These are phyloP conservation scores for Microvelia longipes DNA, from an alignment of 1,140 invertebrate species.

Conservation along the genomic window DNA sequence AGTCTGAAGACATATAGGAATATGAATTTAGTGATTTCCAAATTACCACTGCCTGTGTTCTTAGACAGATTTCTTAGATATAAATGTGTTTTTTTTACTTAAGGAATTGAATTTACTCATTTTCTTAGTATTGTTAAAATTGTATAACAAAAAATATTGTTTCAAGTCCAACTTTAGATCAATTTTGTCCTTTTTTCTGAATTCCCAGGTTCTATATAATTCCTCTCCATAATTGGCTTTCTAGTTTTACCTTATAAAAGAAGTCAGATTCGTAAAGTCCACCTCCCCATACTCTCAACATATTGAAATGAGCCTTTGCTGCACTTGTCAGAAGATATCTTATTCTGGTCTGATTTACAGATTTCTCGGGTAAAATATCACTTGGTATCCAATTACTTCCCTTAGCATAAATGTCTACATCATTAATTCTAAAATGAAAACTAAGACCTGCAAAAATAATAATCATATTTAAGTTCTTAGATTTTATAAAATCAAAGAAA, in stretches of 20 bases:
- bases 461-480: background rate
- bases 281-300: conserved; percentile 93
- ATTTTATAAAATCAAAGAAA: background rate
- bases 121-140: no score
- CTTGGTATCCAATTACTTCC: conserved; percentile 92
- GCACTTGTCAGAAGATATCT: conserved; percentile 50
- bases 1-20: no score
- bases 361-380: conserved; percentile 66
- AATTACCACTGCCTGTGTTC: no score
- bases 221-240: no score
- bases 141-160: no score
- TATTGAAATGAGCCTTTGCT: conserved; percentile 74
- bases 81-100: no score
- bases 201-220: no score
- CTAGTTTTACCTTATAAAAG: conserved; percentile 74
- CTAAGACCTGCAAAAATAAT: conserved; percentile 42
- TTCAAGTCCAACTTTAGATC: no score
- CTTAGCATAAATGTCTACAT: conserved; percentile 80
- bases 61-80: no score
- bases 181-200: no score
- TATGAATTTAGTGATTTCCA: no score
- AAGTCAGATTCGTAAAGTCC: conserved; percentile 84
- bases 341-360: conserved; percentile 34
- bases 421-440: conserved; percentile 85
- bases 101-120: no score